Conservation (phyloP, 1,140 invertebrate species). For the Amyelois transitella region DNA sequence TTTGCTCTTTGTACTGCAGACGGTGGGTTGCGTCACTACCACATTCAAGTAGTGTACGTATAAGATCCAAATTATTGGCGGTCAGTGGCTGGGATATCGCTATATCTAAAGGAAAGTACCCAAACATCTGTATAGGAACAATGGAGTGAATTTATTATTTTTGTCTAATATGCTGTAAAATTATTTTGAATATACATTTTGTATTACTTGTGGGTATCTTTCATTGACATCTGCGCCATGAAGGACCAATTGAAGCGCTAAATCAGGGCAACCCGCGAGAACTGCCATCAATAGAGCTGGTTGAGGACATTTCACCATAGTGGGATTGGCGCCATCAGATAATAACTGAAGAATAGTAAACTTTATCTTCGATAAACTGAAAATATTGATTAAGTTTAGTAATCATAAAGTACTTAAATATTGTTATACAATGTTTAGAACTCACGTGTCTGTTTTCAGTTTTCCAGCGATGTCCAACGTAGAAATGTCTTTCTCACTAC, state of each 20-base stretch:
- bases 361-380: conserved; percentile 31
- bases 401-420: neutral
- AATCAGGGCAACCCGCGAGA: conserved; percentile 38
- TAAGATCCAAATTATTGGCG: conserved; percentile 45
- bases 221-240: conserved; percentile 59
- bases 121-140: conserved; percentile 24
- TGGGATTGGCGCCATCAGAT: conserved; percentile 61
- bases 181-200: no score
- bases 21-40: conserved; percentile 50
- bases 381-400: neutral
- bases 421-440: conserved; percentile 4
- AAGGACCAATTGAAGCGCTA: conserved; percentile 51
- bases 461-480: conserved; percentile 26
- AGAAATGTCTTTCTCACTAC: conserved; percentile 18
- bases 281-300: conserved; percentile 60
- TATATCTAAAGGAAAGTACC: conserved; percentile 61
- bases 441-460: conserved; percentile 32
- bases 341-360: conserved; percentile 60
- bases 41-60: conserved; percentile 47
- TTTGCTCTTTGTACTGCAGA: conserved; percentile 14
- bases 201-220: conserved; percentile 18
- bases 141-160: neutral
- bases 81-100: conserved; percentile 45
- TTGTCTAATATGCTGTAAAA: no score
- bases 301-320: conserved; percentile 57